Base-by-base conservation (phyloP, 2,113 vertebrate genomes). In the Scolopax mira region DNA sequence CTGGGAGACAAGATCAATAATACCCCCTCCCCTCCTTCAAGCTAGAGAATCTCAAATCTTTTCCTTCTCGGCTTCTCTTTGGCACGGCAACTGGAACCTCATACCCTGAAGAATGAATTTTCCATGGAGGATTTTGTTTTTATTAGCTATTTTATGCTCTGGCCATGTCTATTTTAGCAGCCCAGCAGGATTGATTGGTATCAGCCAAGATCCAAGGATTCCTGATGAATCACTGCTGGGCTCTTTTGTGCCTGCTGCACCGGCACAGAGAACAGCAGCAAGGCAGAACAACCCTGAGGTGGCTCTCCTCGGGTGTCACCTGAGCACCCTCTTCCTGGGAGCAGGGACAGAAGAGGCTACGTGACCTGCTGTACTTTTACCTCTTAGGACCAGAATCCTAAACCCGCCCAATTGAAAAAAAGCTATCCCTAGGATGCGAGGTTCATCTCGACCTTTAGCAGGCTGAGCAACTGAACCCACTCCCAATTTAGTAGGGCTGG, bases 131-230 rank as follows among this genome's bases (percentile, higher is more conserved):
- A 95, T 95, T 94, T 94, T 87, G 86, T 12, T 93, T 97, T 97
- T 97, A 96, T 97, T 96, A 96, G 86, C 82, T 97, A 83, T 97
- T 96, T 96, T 96, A 97, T 96, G 79, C 86, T 97, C 82, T 94
- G 88, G 92, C 96, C 84, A 64, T 95, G 96, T 95, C 94, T 97
- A 87, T 96, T 96, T 96, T 95, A 90, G 93, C 95, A 97, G 95
- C 95, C 90, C 96, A 97, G 93, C 95, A 96, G 94, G 97, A 93
- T 2, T 92, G 95, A 96, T 93, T 91, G 90, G 72, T 95, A 97
- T 97, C 96, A 94, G 89, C 89, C 92, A 94, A 92, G 84, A 95
- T 93, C 90, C 94, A 96, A 96, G 93, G 93, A 90, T 85, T 96
- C 90, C 64, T 94, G 93, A 97, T 93, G 96, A 97, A 97, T 96